Conservation (phyloP, 2,888 invertebrate species). For the Lochmaea capreae region DNA sequence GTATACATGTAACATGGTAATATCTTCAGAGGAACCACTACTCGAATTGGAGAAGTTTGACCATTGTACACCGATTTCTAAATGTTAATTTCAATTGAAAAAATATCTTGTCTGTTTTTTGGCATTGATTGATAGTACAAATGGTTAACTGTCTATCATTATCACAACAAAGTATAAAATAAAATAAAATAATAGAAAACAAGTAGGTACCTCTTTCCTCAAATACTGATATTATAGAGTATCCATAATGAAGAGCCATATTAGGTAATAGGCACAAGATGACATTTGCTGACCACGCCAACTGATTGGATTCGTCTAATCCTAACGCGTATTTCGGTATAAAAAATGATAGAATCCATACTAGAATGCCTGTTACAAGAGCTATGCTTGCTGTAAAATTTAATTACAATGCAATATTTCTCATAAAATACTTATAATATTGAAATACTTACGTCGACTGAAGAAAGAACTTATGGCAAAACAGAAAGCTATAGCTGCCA, state of each 20-base stretch:
- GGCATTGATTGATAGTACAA: too few species aligned
- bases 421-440: not conserved
- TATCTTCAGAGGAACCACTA: conserved; percentile 56
- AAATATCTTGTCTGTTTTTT: too few species aligned
- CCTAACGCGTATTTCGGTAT: conserved; percentile 52
- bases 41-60: conserved; percentile 63
- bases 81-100: conserved; percentile 18
- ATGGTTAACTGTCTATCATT: too few species aligned
- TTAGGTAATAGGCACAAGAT: conserved; percentile 60
- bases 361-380: conserved; percentile 58
- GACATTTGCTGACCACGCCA: conserved; percentile 49
- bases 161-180: conserved; percentile 4
- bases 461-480: conserved; percentile 84
- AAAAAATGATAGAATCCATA: conserved; percentile 61
- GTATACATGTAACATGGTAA: conserved; percentile 62
- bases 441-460: conserved; percentile 74
- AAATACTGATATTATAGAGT: conserved; percentile 57
- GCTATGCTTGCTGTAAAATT: conserved; percentile 58
- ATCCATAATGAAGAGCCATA: conserved; percentile 60
- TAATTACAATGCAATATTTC: not conserved
- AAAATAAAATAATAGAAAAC: conserved; percentile 5
- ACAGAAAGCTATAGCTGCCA: conserved; percentile 78
- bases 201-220: conserved; percentile 61
- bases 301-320: conserved; percentile 44
- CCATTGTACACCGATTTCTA: conserved; percentile 67